A percentile compares a stretch with the other conserved stretches of the same genome.
These are phyloP conservation scores for Brachylomia viminalis DNA, from an alignment of 2,888 invertebrate genomes.

Conservation along the genomic window DNA sequence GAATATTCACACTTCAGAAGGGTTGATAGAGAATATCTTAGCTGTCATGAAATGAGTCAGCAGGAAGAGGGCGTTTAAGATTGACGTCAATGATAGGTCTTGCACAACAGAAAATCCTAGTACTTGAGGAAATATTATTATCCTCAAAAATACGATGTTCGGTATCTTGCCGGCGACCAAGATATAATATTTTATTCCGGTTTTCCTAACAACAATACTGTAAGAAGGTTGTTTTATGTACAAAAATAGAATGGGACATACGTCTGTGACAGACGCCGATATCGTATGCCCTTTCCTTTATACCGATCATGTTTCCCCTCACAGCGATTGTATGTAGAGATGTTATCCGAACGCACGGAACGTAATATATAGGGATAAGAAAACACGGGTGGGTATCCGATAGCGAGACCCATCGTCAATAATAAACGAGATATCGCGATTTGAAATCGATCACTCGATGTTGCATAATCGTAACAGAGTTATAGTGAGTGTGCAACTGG, in stretches of 20 bases:
- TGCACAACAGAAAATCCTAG: conserved; percentile 37
- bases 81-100: conserved; percentile 37
- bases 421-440: conserved; percentile 69
- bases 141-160: conserved; percentile 19
- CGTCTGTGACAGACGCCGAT: conserved; percentile 51
- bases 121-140: conserved; percentile 26
- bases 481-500: conserved; percentile 5
- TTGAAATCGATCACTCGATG: conserved; percentile 70
- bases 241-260: conserved; percentile 45
- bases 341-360: conserved; percentile 56
- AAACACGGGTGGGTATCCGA: conserved; percentile 70
- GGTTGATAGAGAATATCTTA: conserved; percentile 3
- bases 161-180: conserved; percentile 6
- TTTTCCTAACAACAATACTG: conserved; percentile 21
- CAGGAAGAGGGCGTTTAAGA: conserved; percentile 21
- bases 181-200: conserved; percentile 36
- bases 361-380: conserved; percentile 58
- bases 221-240: conserved; percentile 39
- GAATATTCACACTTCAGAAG: conserved; percentile 18
- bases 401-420: conserved; percentile 72
- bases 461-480: conserved; percentile 41
- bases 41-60: conserved; percentile 25
- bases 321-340: conserved; percentile 48
- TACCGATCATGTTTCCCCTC: conserved; percentile 61
- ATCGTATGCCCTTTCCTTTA: conserved; percentile 60